Base-by-base conservation (phyloP, 2,113 vertebrate species). In the Aviceda subcristata region DNA sequence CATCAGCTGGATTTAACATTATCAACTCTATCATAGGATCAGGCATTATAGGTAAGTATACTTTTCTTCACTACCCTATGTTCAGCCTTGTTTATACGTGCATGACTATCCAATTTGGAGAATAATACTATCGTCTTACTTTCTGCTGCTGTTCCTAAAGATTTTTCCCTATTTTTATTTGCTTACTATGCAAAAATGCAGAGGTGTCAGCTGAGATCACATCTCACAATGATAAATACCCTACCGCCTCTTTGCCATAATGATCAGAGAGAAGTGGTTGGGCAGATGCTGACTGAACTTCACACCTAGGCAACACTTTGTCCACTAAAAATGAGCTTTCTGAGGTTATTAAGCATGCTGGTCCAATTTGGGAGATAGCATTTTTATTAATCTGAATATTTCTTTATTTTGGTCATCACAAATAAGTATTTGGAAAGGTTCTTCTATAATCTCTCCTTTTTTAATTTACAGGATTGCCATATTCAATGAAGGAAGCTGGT, bases 11-110 rank as follows among this genome's bases (percentile, higher is more conserved):
- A 43, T 99, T 99, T 97, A 99, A 99, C 96, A 98, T 99, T 81
- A 98, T 99, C 94, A 99, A 99, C 96, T 99, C 99, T 46, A 99
- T 99, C 60, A 99, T 99, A 94, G 99, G 99, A 98, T 99, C 99
- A 39, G 99, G 99, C 63, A 96, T 99, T 89, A 99, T 99, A 98
- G 99, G 99, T 99, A 98, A 98, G 91, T 60, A 34, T 73, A 6
- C 14, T 56, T 95, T 81, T 48, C 67, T 87, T 91, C 14, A 22
- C 29, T 68, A 3, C 74, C 12, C 11, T 89, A 13, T 67, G 18
- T 86, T 90, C 53, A 64, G 77, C 38, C 77, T 81, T 74, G 19
- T 90, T 95, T 88, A 27, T 59, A 36, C 24, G 43, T 41, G 10
- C 10, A 16, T 73, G 57, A 51, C 55, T 84, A 1, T 57, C 8